Evolutionary conservation across 2,888 invertebrate species (phyloP).

Genomic region (Tromatobia lineatoria): DNA sequence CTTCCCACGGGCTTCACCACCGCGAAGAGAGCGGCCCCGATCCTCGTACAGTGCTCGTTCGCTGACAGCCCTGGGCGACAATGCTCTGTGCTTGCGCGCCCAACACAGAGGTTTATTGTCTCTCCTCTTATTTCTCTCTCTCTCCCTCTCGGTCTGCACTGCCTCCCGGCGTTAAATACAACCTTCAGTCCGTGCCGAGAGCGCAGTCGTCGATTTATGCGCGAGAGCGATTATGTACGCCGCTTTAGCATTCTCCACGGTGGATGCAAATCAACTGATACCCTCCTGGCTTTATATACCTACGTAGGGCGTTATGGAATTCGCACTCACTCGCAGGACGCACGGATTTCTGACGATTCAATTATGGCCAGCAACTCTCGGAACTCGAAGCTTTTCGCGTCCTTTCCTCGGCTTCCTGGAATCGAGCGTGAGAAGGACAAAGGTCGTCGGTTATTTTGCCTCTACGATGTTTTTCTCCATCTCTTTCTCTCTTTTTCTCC

Average conservation of each 20-base stretch:
- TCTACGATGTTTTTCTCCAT: not conserved
- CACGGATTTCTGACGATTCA: slow-evolving; percentile 76
- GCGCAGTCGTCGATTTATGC: slow-evolving; percentile 69
- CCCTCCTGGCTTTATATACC: not conserved
- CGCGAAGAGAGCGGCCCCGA: slow-evolving; percentile 32
- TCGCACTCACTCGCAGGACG: slow-evolving; percentile 44
- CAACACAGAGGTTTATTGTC: slow-evolving; percentile 55
- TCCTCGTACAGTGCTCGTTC: slow-evolving; percentile 16
- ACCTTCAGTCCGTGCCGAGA: slow-evolving; percentile 35
- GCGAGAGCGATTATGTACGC: slow-evolving; percentile 75
- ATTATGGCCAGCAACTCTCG: slow-evolving; percentile 67
- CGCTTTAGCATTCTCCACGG: slow-evolving; percentile 74
- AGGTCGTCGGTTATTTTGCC: slow-evolving; percentile 35
- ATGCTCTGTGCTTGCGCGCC: slow-evolving; percentile 22
- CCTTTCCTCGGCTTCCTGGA: slow-evolving; percentile 8
- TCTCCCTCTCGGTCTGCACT: slow-evolving; percentile 28
- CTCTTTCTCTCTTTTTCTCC: slow-evolving; percentile 7
- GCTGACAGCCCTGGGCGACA: slow-evolving; percentile 48
- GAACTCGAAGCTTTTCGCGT: not conserved
- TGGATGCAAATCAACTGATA: slow-evolving; percentile 73
- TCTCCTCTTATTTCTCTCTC: slow-evolving; percentile 29
- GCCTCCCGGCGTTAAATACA: slow-evolving; percentile 40
- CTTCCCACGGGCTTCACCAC: slow-evolving; percentile 63
- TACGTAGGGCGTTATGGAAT: slow-evolving; percentile 12
- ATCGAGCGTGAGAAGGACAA: slow-evolving; percentile 37